phyloP scores from a whole-genome alignment of 2,888 invertebrate genomes.

The Drosophila mulleri region DNA sequence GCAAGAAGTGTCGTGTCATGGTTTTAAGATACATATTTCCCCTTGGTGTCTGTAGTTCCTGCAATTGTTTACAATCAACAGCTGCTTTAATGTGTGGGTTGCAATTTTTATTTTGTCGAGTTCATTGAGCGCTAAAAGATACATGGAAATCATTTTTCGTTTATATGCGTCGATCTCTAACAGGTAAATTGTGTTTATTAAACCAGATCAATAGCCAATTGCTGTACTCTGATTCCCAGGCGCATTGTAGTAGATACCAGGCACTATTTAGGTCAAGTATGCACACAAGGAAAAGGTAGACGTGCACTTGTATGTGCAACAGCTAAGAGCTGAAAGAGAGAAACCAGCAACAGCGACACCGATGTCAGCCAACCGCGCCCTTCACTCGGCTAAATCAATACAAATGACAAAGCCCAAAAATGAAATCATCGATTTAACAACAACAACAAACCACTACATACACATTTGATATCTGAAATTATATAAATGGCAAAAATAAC shows the following conservation, averaged over 20 bases:
- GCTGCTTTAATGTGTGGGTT: constrained; percentile 30
- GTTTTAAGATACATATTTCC: constrained; percentile 27
- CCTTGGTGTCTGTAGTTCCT: constrained; percentile 11
- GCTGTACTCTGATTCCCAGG: constrained; percentile 28
- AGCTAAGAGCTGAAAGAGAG: constrained; percentile 27
- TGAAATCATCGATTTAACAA: constrained; percentile 76
- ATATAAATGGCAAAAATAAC: background rate
- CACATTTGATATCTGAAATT: constrained; percentile 1
- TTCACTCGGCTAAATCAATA: constrained; percentile 68
- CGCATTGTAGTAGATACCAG: constrained; percentile 9
- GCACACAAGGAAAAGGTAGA: constrained; percentile 13
- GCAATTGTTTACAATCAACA: constrained; percentile 44
- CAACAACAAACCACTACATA: constrained; percentile 34
- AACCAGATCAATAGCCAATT: constrained; percentile 20
- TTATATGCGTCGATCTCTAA: background rate
- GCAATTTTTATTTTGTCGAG: constrained; percentile 34
- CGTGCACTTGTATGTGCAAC: constrained; percentile 34
- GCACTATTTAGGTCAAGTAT: constrained; percentile 42
- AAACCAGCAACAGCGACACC: constrained; percentile 10
- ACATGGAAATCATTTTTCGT: background rate
- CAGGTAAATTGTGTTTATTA: constrained; percentile 1
- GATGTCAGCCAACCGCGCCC: constrained; percentile 63
- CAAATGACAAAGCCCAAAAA: constrained; percentile 43
- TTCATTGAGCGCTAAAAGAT: constrained; percentile 31
- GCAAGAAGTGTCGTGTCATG: constrained; percentile 21